Base-by-base conservation (phyloP, 2,797 vertebrate genomes). In the Muraenolepis orangiensis region DNA sequence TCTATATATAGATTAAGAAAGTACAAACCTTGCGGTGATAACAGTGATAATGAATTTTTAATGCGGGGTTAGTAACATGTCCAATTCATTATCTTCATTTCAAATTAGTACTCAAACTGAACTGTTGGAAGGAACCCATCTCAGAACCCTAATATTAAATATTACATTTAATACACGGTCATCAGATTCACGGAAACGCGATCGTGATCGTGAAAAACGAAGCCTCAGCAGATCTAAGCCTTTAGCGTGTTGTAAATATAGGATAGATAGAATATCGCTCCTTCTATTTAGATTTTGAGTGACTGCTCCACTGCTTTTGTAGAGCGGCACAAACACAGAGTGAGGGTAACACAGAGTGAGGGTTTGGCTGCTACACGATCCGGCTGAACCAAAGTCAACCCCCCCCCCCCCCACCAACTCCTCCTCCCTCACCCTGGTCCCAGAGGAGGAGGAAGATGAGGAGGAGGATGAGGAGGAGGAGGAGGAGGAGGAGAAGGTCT, bases 221-320 rank as follows among this genome's bases (percentile, higher is more conserved):
- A 57, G 51, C 76, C 69, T 74, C 81, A 82, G 79, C 16, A 72
- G 64, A 57, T n/a, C 20, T 57, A 57, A 72, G 80, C 82, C 76
- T 81, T n/a, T 77, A 78, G 80, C 73, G 71, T 61, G 72, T 74
- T 82, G 61, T 78, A 71, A 68, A 74, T 69, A 74, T 78, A 78
- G 69, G 23, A 61, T 8, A 20, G 6, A 73, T 51, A 78, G 78
- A 88, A 87, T 76, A 26, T 40, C 10, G 76, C 34, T n/a, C 72
- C 80, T 71, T 81, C 74, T 82, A 80, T 83, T 66, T 80, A 79
- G 81, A 84, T 86, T 84, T 69, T 80, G 80, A 89, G 82, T 87
- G 89, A 89, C 88, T 90, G 86, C 87, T n/a, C 86, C 85, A 84
- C 81, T 81, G 84, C 86, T 88, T 91, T 87, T 90, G 87, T 90